Conservation (phyloP, 1,140 invertebrate species). For the Agrilus planipennis region DNA sequence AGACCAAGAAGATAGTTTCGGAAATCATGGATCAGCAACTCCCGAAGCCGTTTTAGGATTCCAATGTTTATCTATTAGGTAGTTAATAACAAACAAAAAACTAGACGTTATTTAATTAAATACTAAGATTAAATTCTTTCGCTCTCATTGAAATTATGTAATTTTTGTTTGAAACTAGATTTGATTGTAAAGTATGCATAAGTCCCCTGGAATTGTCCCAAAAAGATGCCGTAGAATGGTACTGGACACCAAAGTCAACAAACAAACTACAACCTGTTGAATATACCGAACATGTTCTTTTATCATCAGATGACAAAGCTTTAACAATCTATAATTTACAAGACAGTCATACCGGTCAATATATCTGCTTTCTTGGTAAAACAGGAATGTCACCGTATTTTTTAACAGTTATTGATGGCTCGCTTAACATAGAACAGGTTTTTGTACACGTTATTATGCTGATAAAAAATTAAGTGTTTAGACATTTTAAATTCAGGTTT, state of each 20-base stretch:
- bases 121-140: neutral
- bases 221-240: constrained; percentile 35
- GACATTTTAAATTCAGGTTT: constrained; percentile 19
- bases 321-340: constrained; percentile 38
- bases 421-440: constrained; percentile 5
- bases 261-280: constrained; percentile 26
- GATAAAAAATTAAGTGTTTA: neutral
- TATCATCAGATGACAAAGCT: constrained; percentile 32
- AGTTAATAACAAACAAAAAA: constrained; percentile 12
- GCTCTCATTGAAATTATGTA: neutral
- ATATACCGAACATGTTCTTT: constrained; percentile 32
- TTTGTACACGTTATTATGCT: neutral
- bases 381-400: constrained; percentile 33
- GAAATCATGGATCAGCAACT: constrained; percentile 23
- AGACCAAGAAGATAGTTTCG: constrained; percentile 24
- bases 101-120: too few relatives aligned
- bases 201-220: constrained; percentile 31
- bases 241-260: constrained; percentile 27
- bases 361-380: constrained; percentile 37
- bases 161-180: too few relatives aligned
- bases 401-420: constrained; percentile 31
- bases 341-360: constrained; percentile 35
- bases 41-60: constrained; percentile 34
- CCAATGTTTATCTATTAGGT: constrained; percentile 36
- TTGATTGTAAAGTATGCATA: constrained; percentile 41